Conservation (phyloP, 2,113 vertebrate genomes). For the Colossoma macropomum region DNA sequence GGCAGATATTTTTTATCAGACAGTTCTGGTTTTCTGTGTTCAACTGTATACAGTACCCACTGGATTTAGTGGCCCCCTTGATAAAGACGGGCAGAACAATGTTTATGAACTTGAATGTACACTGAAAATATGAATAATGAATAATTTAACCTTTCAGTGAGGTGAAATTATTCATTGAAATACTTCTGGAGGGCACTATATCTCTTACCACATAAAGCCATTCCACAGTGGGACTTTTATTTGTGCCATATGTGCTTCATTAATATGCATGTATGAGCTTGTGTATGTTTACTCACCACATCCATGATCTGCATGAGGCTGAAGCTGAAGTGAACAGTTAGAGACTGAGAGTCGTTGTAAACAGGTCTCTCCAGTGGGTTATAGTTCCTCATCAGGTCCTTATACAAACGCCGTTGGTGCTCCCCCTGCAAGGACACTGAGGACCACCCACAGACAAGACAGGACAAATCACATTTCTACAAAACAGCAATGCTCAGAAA, state of each 20-base stretch:
- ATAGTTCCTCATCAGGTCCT: conserved; percentile 89
- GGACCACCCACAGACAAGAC: conserved; percentile 14
- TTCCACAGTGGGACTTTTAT: background rate
- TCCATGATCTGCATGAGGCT: conserved; percentile 96
- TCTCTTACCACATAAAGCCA: background rate
- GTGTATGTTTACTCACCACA: conserved; percentile 80
- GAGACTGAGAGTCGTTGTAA: conserved; percentile 88
- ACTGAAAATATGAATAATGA: background rate
- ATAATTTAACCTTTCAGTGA: background rate
- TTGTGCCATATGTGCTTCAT: background rate
- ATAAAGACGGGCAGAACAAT: background rate
- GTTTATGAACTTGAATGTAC: background rate
- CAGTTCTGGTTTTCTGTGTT: background rate
- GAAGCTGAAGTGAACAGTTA: conserved; percentile 89
- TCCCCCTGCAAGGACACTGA: conserved; percentile 88
- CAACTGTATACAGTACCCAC: background rate
- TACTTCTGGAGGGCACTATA: background rate
- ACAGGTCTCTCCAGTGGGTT: conserved; percentile 90
- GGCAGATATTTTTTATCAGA: background rate
- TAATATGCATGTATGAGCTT: background rate
- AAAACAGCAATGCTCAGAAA: no score
- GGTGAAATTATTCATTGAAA: background rate
- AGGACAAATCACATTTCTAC: background rate
- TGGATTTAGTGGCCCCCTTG: background rate
- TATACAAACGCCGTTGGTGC: conserved; percentile 90